These are phyloP conservation scores for Paraescarpia echinospica DNA, from an alignment of 1,140 invertebrate species.

Conservation along the genomic window DNA sequence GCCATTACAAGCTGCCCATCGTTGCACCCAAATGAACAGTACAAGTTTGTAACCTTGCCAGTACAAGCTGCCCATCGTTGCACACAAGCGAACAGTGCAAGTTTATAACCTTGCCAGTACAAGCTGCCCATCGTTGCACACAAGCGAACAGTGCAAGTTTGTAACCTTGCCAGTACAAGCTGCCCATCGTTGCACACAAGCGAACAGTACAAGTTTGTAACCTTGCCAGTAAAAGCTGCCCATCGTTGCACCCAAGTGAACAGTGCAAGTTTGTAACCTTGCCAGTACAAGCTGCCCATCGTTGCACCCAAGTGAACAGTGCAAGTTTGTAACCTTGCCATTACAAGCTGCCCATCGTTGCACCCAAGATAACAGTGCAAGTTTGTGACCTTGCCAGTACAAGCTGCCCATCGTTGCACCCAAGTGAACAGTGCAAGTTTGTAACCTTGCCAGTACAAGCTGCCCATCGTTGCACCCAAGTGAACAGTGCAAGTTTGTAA, in stretches of 20 bases:
- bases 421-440: neutral
- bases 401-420: neutral
- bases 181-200: neutral
- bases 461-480: neutral
- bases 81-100: neutral
- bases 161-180: neutral
- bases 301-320: neutral
- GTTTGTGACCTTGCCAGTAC: neutral
- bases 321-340: neutral
- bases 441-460: neutral
- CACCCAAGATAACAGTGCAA: neutral
- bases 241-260: neutral
- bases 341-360: neutral
- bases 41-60: neutral
- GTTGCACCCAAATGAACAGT: neutral
- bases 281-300: neutral
- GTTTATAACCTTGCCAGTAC: neutral
- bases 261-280: neutral
- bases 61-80: neutral
- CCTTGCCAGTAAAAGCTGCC: neutral
- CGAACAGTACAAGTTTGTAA: neutral
- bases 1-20: neutral
- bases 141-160: neutral
- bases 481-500: neutral
- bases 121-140: neutral